Conservation (phyloP, 1,140 invertebrate genomes). For the Ooceraea biroi region DNA sequence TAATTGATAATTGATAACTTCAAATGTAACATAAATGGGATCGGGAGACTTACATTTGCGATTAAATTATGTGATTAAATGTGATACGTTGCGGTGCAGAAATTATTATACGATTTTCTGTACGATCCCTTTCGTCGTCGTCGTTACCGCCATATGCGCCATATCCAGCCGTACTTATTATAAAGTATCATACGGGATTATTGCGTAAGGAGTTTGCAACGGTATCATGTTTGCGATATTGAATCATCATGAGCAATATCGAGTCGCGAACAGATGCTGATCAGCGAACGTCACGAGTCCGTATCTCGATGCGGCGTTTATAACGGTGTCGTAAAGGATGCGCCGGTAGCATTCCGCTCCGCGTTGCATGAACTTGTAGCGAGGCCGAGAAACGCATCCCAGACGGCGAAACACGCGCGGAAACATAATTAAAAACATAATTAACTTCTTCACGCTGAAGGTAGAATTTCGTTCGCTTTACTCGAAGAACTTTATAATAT, state of each 20-base stretch:
- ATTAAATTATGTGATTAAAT: neutral
- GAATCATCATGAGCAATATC: constrained; percentile 32
- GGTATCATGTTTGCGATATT: constrained; percentile 25
- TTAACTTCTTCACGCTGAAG: constrained; percentile 9
- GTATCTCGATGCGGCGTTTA: too few species aligned
- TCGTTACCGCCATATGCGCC: neutral
- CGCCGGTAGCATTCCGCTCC: neutral
- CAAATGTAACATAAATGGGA: neutral
- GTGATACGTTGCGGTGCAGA: neutral
- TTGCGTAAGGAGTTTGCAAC: constrained; percentile 19
- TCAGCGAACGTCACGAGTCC: constrained; percentile 29
- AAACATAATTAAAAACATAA: constrained; percentile 8
- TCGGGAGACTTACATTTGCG: neutral
- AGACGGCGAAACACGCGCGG: neutral
- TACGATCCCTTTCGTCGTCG: neutral
- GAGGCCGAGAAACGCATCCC: neutral
- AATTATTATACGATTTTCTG: neutral
- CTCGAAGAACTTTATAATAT: too few species aligned
- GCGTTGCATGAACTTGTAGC: constrained; percentile 10
- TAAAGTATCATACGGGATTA: neutral
- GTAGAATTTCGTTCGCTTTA: neutral
- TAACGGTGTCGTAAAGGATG: too few species aligned
- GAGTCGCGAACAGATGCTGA: constrained; percentile 58
- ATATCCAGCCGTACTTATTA: neutral
- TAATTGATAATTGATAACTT: neutral